phyloP scores from a whole-genome alignment of 2,888 invertebrate genomes.

The Pristionchus maxplancki region DNA sequence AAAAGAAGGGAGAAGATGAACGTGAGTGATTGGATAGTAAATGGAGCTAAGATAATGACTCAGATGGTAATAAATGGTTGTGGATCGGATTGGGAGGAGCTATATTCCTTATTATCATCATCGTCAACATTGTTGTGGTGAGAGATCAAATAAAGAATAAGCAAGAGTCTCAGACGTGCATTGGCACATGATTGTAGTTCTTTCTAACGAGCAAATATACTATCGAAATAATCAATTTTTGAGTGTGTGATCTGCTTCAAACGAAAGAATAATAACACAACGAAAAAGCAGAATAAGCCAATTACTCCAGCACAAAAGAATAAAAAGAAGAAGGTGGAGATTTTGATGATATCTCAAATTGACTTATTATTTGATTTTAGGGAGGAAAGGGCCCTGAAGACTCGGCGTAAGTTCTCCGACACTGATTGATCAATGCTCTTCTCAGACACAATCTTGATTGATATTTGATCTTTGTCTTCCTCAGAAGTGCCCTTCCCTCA shows the following conservation, averaged over 20 bases:
- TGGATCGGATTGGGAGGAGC: background rate
- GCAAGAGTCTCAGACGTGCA: too few species aligned
- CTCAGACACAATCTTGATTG: too few species aligned
- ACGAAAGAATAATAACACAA: background rate
- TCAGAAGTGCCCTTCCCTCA: background rate
- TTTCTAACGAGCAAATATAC: too few species aligned
- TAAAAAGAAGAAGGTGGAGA: background rate
- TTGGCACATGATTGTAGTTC: too few species aligned
- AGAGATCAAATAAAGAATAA: background rate
- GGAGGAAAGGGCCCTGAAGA: slow-evolving; percentile 4
- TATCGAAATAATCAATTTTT: background rate
- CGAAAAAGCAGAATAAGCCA: background rate
- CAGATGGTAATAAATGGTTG: background rate
- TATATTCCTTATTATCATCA: background rate
- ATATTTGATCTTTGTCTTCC: too few species aligned
- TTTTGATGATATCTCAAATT: background rate
- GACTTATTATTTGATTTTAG: background rate
- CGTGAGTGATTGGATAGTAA: too few species aligned
- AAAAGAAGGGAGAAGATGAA: too few species aligned
- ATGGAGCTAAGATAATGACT: too few species aligned
- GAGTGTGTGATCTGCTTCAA: background rate
- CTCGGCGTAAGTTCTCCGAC: background rate
- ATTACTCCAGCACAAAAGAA: background rate
- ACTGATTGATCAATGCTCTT: background rate
- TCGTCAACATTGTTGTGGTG: background rate